Evolutionary conservation across 2,113 vertebrate species (phyloP).

Genomic region (Setophaga kirtlandii): DNA sequence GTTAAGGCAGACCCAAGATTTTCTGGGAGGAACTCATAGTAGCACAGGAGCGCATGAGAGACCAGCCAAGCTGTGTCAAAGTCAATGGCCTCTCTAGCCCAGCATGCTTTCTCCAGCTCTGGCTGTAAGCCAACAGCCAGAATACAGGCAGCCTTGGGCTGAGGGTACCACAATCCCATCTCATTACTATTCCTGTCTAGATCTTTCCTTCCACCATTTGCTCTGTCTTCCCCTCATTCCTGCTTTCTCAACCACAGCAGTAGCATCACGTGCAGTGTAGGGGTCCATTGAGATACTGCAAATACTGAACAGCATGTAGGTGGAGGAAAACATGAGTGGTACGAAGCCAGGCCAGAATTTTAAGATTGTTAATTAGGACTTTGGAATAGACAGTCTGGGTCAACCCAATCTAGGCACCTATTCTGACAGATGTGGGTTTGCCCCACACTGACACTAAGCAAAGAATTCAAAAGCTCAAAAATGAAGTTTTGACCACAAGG

Average conservation of each 20-base stretch:
- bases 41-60: background rate
- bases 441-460: background rate
- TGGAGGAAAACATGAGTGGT: background rate
- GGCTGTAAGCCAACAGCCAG: background rate
- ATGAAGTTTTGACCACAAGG: slow-evolving; percentile 9
- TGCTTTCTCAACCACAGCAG: background rate
- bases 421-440: slow-evolving; percentile 16
- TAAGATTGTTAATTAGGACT: slow-evolving; percentile 19
- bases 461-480: slow-evolving; percentile 3
- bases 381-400: slow-evolving; percentile 38
- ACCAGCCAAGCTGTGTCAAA: background rate
- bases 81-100: background rate
- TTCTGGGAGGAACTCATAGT: background rate
- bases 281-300: background rate
- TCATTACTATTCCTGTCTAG: background rate
- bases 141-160: background rate
- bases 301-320: background rate
- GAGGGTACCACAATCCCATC: background rate
- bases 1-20: background rate
- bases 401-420: background rate
- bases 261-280: fast-evolving
- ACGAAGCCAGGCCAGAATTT: background rate
- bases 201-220: background rate
- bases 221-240: background rate
- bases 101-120: background rate